These are phyloP conservation scores for Torymus tubicola DNA, from an alignment of 2,888 invertebrate genomes.

Conservation along the genomic window DNA sequence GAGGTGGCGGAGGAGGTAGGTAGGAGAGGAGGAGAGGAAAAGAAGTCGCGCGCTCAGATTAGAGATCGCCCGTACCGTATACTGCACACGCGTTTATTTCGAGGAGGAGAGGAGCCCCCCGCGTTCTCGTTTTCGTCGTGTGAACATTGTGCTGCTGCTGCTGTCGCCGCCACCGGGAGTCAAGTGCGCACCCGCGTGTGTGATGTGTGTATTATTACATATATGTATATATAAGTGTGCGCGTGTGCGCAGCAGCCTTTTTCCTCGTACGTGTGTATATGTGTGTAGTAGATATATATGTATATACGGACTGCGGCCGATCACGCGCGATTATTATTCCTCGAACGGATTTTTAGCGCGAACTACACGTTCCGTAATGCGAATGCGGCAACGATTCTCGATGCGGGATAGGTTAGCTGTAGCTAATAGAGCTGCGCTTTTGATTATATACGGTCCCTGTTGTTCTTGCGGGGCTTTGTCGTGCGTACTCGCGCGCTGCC, in stretches of 20 bases:
- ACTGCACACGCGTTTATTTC: too few species aligned
- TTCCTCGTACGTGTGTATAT: background rate
- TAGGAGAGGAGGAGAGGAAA: too few species aligned
- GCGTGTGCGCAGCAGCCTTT: background rate
- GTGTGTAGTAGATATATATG: background rate
- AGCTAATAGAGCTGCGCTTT: constrained; percentile 1
- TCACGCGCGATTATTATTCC: too few species aligned
- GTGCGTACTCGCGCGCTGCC: background rate
- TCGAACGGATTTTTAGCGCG: too few species aligned
- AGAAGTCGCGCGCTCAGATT: background rate
- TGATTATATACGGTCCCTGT: background rate
- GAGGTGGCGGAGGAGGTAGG: too few species aligned
- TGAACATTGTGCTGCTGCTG: background rate
- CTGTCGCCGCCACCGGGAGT: background rate
- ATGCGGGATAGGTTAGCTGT: constrained; percentile 11
- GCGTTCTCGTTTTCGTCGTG: background rate
- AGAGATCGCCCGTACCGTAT: background rate
- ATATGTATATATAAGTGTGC: background rate
- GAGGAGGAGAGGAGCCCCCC: too few species aligned
- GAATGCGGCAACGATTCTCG: background rate
- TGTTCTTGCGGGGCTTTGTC: constrained; percentile 31
- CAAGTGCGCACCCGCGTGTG: background rate
- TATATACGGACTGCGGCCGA: too few species aligned
- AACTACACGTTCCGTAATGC: too few species aligned
- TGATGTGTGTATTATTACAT: background rate